These are phyloP conservation scores for Sylvia atricapilla DNA, from an alignment of 2,113 vertebrate species.

Conservation along the genomic window DNA sequence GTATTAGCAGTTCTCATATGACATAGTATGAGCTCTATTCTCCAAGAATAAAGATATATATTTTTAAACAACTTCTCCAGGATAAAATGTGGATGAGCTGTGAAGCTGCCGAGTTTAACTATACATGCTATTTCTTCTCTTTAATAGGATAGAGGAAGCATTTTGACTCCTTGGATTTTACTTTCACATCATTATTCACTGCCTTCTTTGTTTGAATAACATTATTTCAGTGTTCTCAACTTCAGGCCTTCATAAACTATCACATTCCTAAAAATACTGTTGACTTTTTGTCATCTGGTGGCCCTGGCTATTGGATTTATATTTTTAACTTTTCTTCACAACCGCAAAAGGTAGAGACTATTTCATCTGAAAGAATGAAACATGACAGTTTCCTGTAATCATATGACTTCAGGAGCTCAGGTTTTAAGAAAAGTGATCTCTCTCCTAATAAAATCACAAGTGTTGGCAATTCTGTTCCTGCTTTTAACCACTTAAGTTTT, in stretches of 20 bases:
- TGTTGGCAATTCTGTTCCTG: conserved; percentile 43
- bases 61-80: conserved; percentile 32
- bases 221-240: not conserved
- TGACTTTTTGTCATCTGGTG: not conserved
- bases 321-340: conserved; percentile 31
- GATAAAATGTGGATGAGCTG: conserved; percentile 20
- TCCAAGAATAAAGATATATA: conserved; percentile 21
- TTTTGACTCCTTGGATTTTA: not conserved
- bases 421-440: not conserved
- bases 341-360: not conserved
- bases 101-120: not conserved
- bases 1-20: conserved; percentile 61
- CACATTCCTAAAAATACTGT: not conserved
- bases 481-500: conserved; percentile 2
- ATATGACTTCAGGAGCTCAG: not conserved
- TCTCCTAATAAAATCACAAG: conserved; percentile 54
- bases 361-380: conserved; percentile 10
- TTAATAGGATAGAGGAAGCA: not conserved
- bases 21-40: conserved; percentile 19
- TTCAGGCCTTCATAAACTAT: not conserved
- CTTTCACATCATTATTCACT: conserved; percentile 52
- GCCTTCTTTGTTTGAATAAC: conserved; percentile 12
- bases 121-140: conserved; percentile 19
- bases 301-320: not conserved
- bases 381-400: conserved; percentile 32